These are phyloP conservation scores for Pentalonia nigronervosa DNA, from an alignment of 1,140 invertebrate species.

Conservation along the genomic window DNA sequence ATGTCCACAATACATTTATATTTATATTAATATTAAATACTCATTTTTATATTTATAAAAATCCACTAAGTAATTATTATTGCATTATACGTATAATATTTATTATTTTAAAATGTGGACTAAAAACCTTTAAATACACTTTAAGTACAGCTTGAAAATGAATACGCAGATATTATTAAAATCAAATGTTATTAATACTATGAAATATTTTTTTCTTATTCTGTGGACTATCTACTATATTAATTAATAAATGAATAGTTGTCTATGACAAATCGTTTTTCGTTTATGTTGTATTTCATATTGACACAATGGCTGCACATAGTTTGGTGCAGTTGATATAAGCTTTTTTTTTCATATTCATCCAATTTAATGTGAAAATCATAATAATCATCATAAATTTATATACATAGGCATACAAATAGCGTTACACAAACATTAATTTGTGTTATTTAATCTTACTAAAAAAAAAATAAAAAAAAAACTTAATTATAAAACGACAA, in stretches of 20 bases:
- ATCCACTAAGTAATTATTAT: neutral
- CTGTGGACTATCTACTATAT: neutral
- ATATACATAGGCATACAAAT: neutral
- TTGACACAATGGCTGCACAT: neutral
- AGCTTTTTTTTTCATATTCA: neutral
- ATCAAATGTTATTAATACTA: neutral
- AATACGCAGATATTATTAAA: neutral
- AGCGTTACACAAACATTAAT: neutral
- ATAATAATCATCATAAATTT: neutral
- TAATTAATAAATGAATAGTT: neutral
- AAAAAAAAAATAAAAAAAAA: constrained; percentile 8
- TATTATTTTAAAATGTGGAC: neutral
- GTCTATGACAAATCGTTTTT: neutral
- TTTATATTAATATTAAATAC: no score
- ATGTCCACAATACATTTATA: no score
- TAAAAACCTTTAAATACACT: neutral
- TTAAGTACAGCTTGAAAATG: neutral
- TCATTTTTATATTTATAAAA: no score
- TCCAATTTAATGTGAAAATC: neutral
- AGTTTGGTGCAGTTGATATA: neutral
- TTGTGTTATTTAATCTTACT: constrained; percentile 5
- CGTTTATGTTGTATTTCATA: neutral
- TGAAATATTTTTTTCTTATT: neutral
- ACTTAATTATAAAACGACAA: constrained; percentile 28
- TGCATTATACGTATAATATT: neutral